Evolutionary conservation across 35 echinoderm and acorn worm genomes (phyloP).

Genomic region (Lytechinus pictus): DNA sequence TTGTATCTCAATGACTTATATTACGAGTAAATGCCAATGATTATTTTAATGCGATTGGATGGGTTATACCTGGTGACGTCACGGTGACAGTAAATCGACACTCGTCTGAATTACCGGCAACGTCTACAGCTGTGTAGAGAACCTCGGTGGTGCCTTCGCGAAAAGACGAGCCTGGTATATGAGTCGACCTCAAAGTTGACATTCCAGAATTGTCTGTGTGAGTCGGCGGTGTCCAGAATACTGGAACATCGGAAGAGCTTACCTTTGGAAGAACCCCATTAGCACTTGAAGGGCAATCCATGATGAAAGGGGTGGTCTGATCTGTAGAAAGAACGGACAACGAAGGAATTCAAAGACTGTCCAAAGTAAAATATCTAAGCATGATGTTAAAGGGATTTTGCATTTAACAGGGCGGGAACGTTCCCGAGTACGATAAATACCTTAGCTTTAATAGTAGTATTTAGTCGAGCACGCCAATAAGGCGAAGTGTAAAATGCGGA

Average conservation of each 20-base stretch:
- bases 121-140: conserved; percentile 40
- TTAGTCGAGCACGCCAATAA: too few species aligned
- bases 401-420: too few species aligned
- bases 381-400: too few species aligned
- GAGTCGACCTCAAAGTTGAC: not conserved
- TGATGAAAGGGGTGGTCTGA: not conserved
- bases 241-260: not conserved
- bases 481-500: too few species aligned
- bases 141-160: not conserved
- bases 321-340: not conserved
- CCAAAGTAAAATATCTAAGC: too few species aligned
- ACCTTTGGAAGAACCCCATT: not conserved
- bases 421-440: too few species aligned
- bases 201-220: conserved; percentile 19
- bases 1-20: too few species aligned
- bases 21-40: too few species aligned
- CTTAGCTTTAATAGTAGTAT: too few species aligned
- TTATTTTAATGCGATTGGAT: too few species aligned
- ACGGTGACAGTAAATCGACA: not conserved
- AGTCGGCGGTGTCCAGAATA: conserved; percentile 15
- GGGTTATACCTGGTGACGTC: not conserved
- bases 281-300: not conserved
- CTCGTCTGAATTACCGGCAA: not conserved
- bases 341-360: too few species aligned
- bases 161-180: not conserved